A percentile compares a stretch with the other conserved stretches of the same genome.
These are phyloP conservation scores for Charaxes varanes DNA, from an alignment of 1,140 invertebrate genomes.

Conservation along the genomic window DNA sequence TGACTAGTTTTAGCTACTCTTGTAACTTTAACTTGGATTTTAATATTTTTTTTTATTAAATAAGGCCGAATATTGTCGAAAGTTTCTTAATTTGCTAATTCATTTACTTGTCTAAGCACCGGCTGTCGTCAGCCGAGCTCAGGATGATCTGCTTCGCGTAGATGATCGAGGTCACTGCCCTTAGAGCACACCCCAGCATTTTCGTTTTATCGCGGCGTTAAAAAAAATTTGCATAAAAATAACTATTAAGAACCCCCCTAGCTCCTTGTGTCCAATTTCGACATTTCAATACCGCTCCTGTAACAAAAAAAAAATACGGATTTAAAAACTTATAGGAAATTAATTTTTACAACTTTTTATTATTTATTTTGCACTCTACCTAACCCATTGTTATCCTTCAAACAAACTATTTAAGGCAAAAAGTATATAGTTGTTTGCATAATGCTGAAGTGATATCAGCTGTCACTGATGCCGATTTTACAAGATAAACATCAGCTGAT, in stretches of 20 bases:
- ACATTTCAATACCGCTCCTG: conserved; percentile 61
- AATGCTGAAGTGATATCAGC: too few relatives aligned
- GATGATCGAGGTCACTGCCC: conserved; percentile 49
- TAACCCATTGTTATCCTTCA: too few relatives aligned
- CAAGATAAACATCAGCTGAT: too few relatives aligned
- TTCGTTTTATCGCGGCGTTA: conserved; percentile 46
- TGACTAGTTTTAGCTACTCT: conserved; percentile 51
- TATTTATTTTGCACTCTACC: too few relatives aligned
- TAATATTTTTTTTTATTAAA: conserved; percentile 25
- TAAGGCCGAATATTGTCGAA: conserved; percentile 33
- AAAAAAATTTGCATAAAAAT: conserved; percentile 31
- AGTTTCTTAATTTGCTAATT: conserved; percentile 20
- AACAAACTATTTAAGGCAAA: too few relatives aligned
- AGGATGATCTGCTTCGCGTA: conserved; percentile 38
- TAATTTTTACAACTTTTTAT: too few relatives aligned
- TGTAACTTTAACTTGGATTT: conserved; percentile 26
- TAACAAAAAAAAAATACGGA: conserved; percentile 57
- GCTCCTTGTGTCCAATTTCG: conserved; percentile 20
- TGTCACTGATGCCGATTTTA: too few relatives aligned
- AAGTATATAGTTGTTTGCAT: too few relatives aligned
- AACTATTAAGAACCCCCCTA: conserved; percentile 29
- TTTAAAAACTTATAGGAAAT: too few relatives aligned
- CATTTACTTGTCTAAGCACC: conserved; percentile 64
- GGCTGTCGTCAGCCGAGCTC: conserved; percentile 63
- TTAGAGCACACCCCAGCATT: conserved; percentile 67